Evolutionary conservation across 2,888 invertebrate species (phyloP).

Genomic region (Sesia bembeciformis): DNA sequence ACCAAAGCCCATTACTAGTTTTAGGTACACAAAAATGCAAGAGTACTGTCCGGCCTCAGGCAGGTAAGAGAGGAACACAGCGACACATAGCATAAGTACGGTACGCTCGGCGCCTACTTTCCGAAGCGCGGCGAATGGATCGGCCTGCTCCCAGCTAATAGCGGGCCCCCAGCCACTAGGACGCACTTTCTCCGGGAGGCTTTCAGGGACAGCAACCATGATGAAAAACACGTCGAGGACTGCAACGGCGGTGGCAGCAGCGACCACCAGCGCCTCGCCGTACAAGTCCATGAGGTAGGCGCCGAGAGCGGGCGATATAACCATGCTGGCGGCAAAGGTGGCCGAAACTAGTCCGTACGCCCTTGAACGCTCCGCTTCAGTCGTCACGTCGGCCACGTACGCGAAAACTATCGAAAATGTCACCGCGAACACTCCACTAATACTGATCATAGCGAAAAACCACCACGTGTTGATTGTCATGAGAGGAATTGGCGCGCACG

Average conservation of each 20-base stretch:
- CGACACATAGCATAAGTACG: constrained; percentile 96
- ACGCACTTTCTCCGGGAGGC: constrained; percentile 92
- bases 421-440: constrained; percentile 98
- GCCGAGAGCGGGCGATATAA: constrained; percentile 97
- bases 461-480: constrained; percentile 99
- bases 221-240: constrained; percentile 98
- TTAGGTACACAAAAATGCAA: constrained; percentile 99
- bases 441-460: constrained; percentile 99
- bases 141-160: constrained; percentile 98
- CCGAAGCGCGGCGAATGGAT: constrained; percentile 94
- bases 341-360: constrained; percentile 99
- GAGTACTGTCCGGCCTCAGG: constrained; percentile 99
- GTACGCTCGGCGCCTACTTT: constrained; percentile 97
- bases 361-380: constrained; percentile 94
- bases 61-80: constrained; percentile 97
- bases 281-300: constrained; percentile 90
- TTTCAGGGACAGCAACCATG: constrained; percentile 97
- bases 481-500: constrained; percentile 98
- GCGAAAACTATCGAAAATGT: constrained; percentile 99
- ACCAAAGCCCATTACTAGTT: constrained; percentile 97
- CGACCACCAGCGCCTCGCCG: constrained; percentile 90
- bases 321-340: constrained; percentile 99
- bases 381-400: constrained; percentile 99
- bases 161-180: constrained; percentile 88
- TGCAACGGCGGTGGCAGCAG: constrained; percentile 95